Evolutionary conservation across 1,140 invertebrate species (phyloP).

Genomic region (Monochamus saltuarius): DNA sequence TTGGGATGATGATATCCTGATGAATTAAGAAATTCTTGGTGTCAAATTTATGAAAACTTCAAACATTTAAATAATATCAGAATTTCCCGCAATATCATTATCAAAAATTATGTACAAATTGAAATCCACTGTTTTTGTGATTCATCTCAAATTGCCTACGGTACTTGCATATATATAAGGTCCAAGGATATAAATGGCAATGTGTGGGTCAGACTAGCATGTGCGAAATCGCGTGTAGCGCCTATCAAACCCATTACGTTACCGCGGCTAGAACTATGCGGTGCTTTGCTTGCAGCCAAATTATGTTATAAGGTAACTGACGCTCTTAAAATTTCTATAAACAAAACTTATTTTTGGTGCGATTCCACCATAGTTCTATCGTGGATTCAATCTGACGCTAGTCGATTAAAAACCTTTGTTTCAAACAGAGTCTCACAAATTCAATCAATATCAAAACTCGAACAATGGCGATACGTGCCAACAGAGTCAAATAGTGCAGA

Average conservation of each 20-base stretch:
- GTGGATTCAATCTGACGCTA: conserved; percentile 47
- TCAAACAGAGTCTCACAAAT: conserved; percentile 44
- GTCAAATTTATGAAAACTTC: too few species aligned
- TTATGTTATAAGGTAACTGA: conserved; percentile 10
- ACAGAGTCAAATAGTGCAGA: conserved; percentile 47
- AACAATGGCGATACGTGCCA: too few species aligned
- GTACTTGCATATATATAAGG: conserved; percentile 41
- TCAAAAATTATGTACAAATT: conserved; percentile 22
- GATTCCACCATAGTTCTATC: conserved; percentile 50
- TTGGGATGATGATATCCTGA: too few species aligned
- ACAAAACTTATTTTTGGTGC: conserved; percentile 45
- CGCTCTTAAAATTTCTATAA: conserved; percentile 35
- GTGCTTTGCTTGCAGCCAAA: conserved; percentile 9
- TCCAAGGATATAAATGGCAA: conserved; percentile 8
- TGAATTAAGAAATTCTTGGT: too few species aligned
- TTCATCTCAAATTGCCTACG: conserved; percentile 39
- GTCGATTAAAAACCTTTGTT: conserved; percentile 46
- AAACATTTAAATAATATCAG: conserved; percentile 24
- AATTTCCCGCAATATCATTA: conserved; percentile 26
- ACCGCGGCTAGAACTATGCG: conserved; percentile 11
- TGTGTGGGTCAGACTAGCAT: conserved; percentile 17
- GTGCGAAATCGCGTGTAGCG: conserved; percentile 38
- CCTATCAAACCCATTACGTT: conserved; percentile 4
- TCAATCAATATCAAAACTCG: too few species aligned
- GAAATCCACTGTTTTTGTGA: conserved; percentile 43